Base-by-base conservation (phyloP, 1,140 invertebrate species). In the Pseudoatta argentina region DNA sequence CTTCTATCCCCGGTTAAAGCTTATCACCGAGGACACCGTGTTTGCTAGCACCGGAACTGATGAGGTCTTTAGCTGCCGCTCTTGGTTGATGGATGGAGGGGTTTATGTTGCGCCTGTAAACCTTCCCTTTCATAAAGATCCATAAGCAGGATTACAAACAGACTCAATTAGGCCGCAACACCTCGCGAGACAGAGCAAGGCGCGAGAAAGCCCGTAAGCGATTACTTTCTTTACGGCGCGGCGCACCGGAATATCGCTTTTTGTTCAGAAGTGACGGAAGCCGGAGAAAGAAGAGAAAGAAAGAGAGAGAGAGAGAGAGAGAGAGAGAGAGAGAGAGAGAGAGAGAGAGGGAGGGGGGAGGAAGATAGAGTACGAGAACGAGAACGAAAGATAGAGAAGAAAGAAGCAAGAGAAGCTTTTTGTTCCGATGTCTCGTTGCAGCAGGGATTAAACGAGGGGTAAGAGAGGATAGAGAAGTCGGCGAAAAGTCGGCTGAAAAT, bases 101-200 rank as follows among this genome's bases (percentile, higher is more conserved):
- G 91, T 90, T 92, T 89, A 91, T 85, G 73, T 86, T 82, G 88
- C 77, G 86, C 89, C 88, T 89, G 89, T 92, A 93, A 93, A 93
- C 88, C 89, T 88, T 89, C 90, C 87, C 90, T 91, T 91, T 91
- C 89, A 88, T 87, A 91, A 91, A 91, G 91, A 92, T 87, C 90
- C 91, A 89, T 91, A 91, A 92, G 91, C 92, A 86, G 86, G 88
- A 92, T 92, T 92, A 90, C 89, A 89, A 91, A 92, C 91, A 91
- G 88, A 88, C 89, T 92, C 92, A 93, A 93, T 93, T 93, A 93
- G 89, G 88, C 81, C 86, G 87, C 81, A 86, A 89, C 82, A 75
- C 78, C 72, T 81, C 87, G 75, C 55, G 51, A 55, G 64, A 39
- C 85, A 64, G 61, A 77, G 61, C 78, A 71, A 81, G 75, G 75